Evolutionary conservation across 2,888 invertebrate species (phyloP).

Genomic region (Geophilus truncorum): DNA sequence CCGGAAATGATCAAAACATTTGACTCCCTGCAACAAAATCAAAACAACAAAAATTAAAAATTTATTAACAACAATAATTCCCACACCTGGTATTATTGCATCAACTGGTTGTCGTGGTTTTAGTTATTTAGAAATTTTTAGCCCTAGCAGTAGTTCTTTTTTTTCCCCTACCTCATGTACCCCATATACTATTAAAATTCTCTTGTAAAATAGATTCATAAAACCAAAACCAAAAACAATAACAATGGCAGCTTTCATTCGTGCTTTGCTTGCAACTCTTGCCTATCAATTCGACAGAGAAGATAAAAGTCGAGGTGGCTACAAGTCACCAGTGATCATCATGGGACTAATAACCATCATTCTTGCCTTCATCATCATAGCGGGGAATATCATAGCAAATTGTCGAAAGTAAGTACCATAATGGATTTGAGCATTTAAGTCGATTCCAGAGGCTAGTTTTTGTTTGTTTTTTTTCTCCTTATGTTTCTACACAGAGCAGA

Average conservation of each 20-base stretch:
- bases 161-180: too few relatives aligned
- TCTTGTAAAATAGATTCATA: neutral
- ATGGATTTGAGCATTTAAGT: neutral
- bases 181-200: neutral
- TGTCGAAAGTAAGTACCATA: neutral
- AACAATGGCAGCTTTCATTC: neutral
- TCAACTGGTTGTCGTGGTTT: too few relatives aligned
- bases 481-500: neutral
- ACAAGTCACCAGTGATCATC: neutral
- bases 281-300: neutral
- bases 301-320: neutral
- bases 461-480: slow-evolving; percentile 3
- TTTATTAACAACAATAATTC: neutral
- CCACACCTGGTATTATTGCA: neutral
- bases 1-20: neutral
- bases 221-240: neutral
- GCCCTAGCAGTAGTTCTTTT: neutral
- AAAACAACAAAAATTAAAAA: neutral
- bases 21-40: neutral
- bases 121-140: neutral
- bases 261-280: neutral
- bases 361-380: slow-evolving; percentile 2
- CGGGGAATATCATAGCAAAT: neutral
- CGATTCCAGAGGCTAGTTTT: neutral
- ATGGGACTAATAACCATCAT: slow-evolving; percentile 1